phyloP scores from a whole-genome alignment of 2,888 invertebrate species.

The Oligia latruncula region DNA sequence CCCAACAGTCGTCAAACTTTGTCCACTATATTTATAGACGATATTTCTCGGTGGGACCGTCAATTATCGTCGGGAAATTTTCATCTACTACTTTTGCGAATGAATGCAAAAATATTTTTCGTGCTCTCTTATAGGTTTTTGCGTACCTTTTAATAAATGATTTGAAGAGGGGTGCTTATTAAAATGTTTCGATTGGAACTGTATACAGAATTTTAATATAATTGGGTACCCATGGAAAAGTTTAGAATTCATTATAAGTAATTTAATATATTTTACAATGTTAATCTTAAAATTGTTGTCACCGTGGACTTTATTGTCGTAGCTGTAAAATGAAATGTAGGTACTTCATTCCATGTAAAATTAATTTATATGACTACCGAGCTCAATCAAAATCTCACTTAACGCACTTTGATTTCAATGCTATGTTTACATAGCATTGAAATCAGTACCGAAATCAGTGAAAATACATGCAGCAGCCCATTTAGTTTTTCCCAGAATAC shows the following conservation, averaged over 20 bases:
- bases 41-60: conserved; percentile 65
- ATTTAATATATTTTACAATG: background rate
- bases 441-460: conserved; percentile 43
- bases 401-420: no score
- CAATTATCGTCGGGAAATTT: conserved; percentile 62
- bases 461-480: conserved; percentile 29
- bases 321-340: background rate
- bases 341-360: background rate
- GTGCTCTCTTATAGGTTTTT: conserved; percentile 37
- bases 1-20: conserved; percentile 68
- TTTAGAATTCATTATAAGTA: background rate
- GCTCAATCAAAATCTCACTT: background rate
- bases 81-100: conserved; percentile 51
- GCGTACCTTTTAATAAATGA: conserved; percentile 44
- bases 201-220: conserved; percentile 10
- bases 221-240: conserved; percentile 14
- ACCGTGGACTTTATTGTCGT: background rate
- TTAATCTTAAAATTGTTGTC: background rate
- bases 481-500: conserved; percentile 44
- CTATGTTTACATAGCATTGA: conserved; percentile 20
- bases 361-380: background rate
- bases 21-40: conserved; percentile 66
- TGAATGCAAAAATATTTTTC: conserved; percentile 54
- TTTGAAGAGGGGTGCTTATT: conserved; percentile 36
- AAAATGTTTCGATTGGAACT: conserved; percentile 36